Evolutionary conservation across 2,888 invertebrate species (phyloP), one percentile per base, ranked within the genome.

Genomic region (Apamea crenata): DNA sequence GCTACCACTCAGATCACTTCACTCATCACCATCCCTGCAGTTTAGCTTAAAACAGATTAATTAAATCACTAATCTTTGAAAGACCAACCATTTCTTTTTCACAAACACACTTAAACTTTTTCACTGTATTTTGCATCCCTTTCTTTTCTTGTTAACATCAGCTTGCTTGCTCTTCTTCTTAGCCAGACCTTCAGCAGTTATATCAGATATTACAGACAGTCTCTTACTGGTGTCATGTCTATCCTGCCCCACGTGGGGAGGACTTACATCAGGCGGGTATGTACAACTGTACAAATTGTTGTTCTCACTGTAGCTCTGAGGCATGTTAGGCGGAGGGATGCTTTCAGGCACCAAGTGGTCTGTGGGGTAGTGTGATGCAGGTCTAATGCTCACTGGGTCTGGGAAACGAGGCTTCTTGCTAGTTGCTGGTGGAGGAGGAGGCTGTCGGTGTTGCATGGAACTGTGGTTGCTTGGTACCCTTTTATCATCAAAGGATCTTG

Each of bases 401-500:
- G 97, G 97, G 74, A 97, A 97, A 21, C 97, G 92, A n/a, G 97
- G 97, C 83, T 97, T 97, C 83, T 96, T 97, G 2, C 93, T 93
- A 1, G 93, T 91, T 1, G 93, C 88, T 0, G 97, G 97, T 4
- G 95, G 96, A 3, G 94, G 96, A 3, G 97, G 97, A 5, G 97
- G 97, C 74, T 96, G 95, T 73, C 97, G 90, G 80, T 96, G 96
- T 80, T 95, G 95, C 14, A 94, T 81, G 4, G 94, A 91, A 25
- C 88, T 88, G 25, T 90, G 91, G 25, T 87, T 87, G 82, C 85
- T 92, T 18, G 90, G 89, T 40, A 81, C 85, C 21, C 91, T 90
- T 76, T 92, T 92, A 25, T 95, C 94, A 4, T 96, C 96, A 91
- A 93, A 92, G 10, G 95, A 95, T 82, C 92, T 90, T 40, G 94